Conservation (phyloP, 2,113 vertebrate genomes). For the Platycercus adscitus region DNA sequence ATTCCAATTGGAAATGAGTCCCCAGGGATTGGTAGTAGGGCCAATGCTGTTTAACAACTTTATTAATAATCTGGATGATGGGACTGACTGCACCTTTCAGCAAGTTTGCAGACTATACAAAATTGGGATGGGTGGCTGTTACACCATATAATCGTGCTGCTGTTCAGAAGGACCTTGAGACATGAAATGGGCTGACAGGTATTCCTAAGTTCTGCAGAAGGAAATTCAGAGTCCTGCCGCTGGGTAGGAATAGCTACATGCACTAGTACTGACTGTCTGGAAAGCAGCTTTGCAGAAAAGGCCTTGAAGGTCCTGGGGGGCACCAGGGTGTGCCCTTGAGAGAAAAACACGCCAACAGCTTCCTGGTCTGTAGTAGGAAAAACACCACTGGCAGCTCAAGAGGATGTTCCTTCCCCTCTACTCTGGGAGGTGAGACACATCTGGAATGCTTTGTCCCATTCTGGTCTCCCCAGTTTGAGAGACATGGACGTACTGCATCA, state of each 20-base stretch:
- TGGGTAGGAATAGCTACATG: neutral
- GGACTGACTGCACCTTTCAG: neutral
- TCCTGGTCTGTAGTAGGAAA: neutral
- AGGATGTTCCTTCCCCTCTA: neutral
- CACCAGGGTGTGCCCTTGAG: neutral
- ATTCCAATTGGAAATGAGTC: neutral
- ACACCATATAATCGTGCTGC: neutral
- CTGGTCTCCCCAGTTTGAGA: neutral
- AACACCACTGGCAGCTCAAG: neutral
- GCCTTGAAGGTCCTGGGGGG: neutral
- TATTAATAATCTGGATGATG: neutral
- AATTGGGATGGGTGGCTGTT: neutral
- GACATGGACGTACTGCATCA: neutral
- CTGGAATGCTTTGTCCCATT: neutral
- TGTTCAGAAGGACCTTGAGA: neutral
- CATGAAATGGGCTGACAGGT: neutral
- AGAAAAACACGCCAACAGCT: neutral
- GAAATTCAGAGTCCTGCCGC: neutral
- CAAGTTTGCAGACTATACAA: neutral
- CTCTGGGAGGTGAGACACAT: accelerated
- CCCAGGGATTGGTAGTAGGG: neutral
- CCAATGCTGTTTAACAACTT: neutral
- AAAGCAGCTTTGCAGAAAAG: neutral
- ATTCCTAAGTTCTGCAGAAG: neutral
- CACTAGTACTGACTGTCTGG: neutral